These are phyloP conservation scores for Julus scanicus DNA, from an alignment of 2,888 invertebrate genomes.

Conservation along the genomic window DNA sequence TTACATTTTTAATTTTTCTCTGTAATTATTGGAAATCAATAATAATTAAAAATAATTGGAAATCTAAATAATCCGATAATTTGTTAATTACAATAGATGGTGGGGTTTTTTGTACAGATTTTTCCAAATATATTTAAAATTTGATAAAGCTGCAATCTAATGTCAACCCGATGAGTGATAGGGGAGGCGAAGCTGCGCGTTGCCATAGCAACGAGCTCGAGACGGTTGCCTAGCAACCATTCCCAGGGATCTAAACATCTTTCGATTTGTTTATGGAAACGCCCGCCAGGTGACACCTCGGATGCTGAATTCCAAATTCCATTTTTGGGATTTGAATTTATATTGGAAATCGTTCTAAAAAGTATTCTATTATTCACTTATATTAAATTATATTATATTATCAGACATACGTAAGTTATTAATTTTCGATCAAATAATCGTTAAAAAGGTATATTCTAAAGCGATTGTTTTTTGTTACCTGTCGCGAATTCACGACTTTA, in stretches of 20 bases:
- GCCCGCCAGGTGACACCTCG: not conserved
- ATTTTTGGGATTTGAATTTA: too few relatives aligned
- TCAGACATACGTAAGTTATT: too few relatives aligned
- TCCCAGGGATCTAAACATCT: constrained; percentile 48
- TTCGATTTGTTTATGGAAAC: not conserved
- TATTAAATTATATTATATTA: too few relatives aligned
- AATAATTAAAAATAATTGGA: too few relatives aligned
- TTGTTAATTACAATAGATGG: not conserved
- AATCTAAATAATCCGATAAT: not conserved
- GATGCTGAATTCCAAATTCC: not conserved
- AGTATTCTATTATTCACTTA: too few relatives aligned
- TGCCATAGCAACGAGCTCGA: constrained; percentile 31
- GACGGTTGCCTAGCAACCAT: constrained; percentile 27
- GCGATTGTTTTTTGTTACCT: too few relatives aligned
- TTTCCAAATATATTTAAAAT: not conserved
- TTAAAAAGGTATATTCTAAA: too few relatives aligned
- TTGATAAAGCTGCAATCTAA: not conserved
- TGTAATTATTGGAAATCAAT: not conserved
- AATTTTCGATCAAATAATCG: too few relatives aligned
- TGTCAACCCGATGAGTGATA: not conserved
- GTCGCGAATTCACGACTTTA: too few relatives aligned
- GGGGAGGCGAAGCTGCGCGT: not conserved
- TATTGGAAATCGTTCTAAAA: too few relatives aligned
- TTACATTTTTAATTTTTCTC: not conserved
- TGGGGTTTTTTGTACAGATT: not conserved